Conservation (phyloP, 1,140 invertebrate genomes). For the Procambarus clarkii region DNA sequence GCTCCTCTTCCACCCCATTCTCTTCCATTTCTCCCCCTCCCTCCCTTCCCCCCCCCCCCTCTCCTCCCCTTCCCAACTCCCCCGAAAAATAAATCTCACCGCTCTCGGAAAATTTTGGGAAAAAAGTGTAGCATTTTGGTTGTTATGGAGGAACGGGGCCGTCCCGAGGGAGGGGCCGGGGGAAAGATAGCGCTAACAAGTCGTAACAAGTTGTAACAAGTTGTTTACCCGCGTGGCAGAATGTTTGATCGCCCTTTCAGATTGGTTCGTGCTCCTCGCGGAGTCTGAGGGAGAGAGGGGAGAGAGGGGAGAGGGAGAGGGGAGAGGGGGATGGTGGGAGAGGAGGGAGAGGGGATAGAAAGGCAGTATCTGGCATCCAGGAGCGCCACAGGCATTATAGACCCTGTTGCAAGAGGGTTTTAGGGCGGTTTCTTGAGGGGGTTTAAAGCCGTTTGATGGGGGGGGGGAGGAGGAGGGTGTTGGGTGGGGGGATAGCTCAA, state of each 20-base stretch:
- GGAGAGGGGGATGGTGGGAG: too few relatives aligned
- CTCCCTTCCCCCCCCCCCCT: not conserved
- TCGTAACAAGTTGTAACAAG: constrained; percentile 72
- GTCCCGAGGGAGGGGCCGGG: constrained; percentile 60
- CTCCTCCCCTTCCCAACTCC: not conserved
- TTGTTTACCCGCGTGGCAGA: constrained; percentile 69
- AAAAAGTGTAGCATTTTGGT: constrained; percentile 71
- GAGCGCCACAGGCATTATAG: not conserved
- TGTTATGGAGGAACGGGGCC: constrained; percentile 53
- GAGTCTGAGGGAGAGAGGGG: constrained; percentile 3
- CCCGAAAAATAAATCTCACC: constrained; percentile 20
- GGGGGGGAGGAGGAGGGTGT: not conserved
- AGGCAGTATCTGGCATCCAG: too few relatives aligned
- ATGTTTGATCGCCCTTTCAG: constrained; percentile 62
- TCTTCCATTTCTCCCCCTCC: not conserved
- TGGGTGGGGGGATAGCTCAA: not conserved
- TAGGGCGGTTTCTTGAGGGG: not conserved
- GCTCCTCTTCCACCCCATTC: not conserved
- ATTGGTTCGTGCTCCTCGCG: constrained; percentile 59
- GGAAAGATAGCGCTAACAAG: constrained; percentile 71
- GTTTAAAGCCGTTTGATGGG: not conserved
- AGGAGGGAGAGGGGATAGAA: too few relatives aligned
- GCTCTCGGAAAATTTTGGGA: constrained; percentile 56
- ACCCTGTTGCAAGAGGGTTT: not conserved
- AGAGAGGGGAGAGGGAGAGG: too few relatives aligned